Base-by-base conservation (phyloP, 2,113 vertebrate genomes). In the Pterocles burchelli region DNA sequence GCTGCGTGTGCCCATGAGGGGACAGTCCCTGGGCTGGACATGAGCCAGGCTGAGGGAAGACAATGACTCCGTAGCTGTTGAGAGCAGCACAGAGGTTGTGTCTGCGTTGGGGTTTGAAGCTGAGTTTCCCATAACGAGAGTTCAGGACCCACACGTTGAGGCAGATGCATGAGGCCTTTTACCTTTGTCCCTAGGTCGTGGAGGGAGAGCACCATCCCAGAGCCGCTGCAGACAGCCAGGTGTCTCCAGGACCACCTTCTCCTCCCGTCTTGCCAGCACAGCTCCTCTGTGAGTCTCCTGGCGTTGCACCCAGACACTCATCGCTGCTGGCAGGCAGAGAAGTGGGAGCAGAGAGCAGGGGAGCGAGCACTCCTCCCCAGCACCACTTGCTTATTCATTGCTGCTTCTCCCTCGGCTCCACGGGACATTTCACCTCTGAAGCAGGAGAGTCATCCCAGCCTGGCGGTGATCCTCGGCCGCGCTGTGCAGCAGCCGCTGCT, bases 1-100 rank as follows among this genome's bases (percentile, higher is more conserved):
- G 2, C 74, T 25, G 25, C 0, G 0, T 5, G 72, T 4, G 17
- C 33, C 28, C 54, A 8, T 0, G 0, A 58, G 33, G 62, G 48
- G 29, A 59, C 41, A 22, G 52, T n/a, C 36, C 72, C 52, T 13
- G 33, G 0, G 26, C 78, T 52, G 66, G 20, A 2, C 1, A 0
- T 24, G 17, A 75, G 31, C 41, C 31, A 57, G 43, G 11, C 31
- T 25, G 10, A 26, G 13, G 33, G n/a, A 34, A 31, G 21, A 10
- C 49, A 49, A 31, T 1, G 43, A 28, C 10, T 65, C 26, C 1
- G 3, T 16, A 18, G 43, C 11, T 1, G 1, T 10, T 48, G 5
- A 48, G 58, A 67, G 57, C 78, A 63, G 19, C 0, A 0, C 0
- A 1, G 38, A 66, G 14, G 5, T n/a, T 36, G 43, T 54, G 41